Conservation (phyloP, 2,113 vertebrate species). For the Cephalopholis sonnerati region DNA sequence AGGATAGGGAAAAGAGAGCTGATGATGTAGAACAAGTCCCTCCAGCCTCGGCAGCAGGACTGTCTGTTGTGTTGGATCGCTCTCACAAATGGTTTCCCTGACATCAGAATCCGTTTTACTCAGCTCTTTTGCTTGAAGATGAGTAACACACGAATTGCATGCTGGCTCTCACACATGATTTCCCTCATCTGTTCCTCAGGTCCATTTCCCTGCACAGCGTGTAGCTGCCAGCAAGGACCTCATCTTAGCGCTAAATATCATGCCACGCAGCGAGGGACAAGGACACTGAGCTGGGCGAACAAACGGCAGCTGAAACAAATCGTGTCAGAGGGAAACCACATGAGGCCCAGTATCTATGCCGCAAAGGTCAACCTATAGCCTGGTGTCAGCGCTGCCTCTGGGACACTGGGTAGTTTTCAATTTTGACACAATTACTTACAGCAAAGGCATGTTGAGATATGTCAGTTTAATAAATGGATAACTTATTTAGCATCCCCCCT, state of each 20-base stretch:
- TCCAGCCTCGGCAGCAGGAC: background rate
- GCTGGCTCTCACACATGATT: conserved; percentile 18
- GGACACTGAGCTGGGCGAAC: conserved; percentile 14
- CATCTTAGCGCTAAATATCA: conserved; percentile 39
- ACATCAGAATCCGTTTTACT: conserved; percentile 18
- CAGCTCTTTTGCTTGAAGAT: background rate
- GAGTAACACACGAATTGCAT: conserved; percentile 25
- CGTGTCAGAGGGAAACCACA: conserved; percentile 30
- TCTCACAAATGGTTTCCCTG: conserved; percentile 25
- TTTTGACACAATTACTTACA: background rate
- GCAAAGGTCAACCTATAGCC: conserved; percentile 45
- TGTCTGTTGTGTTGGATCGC: background rate
- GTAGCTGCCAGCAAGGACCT: conserved; percentile 18
- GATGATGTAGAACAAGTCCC: conserved; percentile 32
- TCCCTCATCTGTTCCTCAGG: conserved; percentile 12
- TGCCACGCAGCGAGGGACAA: background rate
- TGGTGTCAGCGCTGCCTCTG: conserved; percentile 14
- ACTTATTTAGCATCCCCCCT: conserved; percentile 25
- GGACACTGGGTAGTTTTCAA: background rate
- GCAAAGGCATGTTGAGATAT: conserved; percentile 33
- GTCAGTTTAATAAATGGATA: conserved; percentile 30
- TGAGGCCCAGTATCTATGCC: background rate
- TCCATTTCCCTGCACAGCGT: background rate
- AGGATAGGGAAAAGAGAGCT: conserved; percentile 19
- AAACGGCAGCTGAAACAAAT: conserved; percentile 11